phyloP scores from a whole-genome alignment of 2,113 vertebrate genomes.

The Ciconia stormi region DNA sequence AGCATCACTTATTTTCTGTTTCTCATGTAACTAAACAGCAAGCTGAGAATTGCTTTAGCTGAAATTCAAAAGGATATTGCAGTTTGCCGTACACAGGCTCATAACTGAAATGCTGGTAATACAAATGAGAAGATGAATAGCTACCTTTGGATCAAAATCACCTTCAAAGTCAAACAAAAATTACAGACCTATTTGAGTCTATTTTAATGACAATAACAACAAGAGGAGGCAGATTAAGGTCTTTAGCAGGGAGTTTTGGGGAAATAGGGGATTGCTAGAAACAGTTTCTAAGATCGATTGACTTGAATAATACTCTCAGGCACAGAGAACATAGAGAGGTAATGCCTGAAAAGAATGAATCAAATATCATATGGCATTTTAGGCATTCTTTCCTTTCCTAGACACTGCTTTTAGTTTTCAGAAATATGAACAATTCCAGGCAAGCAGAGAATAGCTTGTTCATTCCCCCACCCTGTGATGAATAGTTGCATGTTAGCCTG shows the following conservation, averaged over 20 bases:
- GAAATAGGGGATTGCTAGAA: neutral
- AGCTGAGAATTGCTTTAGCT: neutral
- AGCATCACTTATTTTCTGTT: neutral
- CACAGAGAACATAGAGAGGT: neutral
- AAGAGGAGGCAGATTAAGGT: neutral
- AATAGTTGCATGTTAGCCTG: conserved; percentile 83
- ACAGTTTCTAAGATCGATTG: conserved; percentile 1
- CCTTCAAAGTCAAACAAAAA: neutral
- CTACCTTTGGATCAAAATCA: neutral
- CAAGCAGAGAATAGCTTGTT: conserved; percentile 82
- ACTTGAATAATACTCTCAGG: neutral
- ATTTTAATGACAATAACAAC: conserved; percentile 1
- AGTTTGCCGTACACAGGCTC: neutral
- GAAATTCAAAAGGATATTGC: neutral
- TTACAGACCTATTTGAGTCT: neutral
- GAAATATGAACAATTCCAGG: conserved; percentile 79
- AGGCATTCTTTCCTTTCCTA: conserved; percentile 31
- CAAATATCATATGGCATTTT: neutral
- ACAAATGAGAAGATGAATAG: neutral
- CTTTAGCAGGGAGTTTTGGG: neutral
- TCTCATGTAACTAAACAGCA: neutral
- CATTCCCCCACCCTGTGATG: conserved; percentile 77
- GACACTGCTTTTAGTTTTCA: conserved; percentile 48
- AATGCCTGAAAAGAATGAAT: conserved; percentile 43
- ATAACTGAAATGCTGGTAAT: neutral